Percentiles rank a stretch among this genome's conserved stretches.
Evolutionary conservation across 2,888 invertebrate species (phyloP).

Genomic region (Lycophotia porphyrea): DNA sequence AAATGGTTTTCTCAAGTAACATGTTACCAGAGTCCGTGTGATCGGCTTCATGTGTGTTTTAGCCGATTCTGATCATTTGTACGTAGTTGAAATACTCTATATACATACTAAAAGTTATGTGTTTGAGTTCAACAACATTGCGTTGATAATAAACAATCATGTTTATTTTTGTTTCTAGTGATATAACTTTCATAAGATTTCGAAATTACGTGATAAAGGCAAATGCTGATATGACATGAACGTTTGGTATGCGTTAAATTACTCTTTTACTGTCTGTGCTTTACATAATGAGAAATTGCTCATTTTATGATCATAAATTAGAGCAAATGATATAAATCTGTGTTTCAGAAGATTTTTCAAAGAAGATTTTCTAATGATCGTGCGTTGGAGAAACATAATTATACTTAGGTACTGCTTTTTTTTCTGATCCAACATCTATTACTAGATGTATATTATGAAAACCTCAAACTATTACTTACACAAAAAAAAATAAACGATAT

Average conservation of each 20-base stretch:
- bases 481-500: neutral
- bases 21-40: neutral
- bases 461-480: neutral
- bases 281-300: constrained; percentile 37
- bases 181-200: constrained; percentile 58
- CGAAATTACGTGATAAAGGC: constrained; percentile 34
- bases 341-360: too few relatives aligned
- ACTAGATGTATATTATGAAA: neutral
- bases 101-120: neutral
- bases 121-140: constrained; percentile 69
- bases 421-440: neutral
- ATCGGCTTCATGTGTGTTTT: neutral
- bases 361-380: neutral
- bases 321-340: constrained; percentile 9
- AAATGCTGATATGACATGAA: constrained; percentile 34
- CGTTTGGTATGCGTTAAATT: constrained; percentile 34
- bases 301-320: constrained; percentile 7
- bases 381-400: neutral
- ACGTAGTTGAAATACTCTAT: neutral
- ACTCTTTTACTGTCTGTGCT: constrained; percentile 6
- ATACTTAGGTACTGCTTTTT: neutral
- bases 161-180: constrained; percentile 27
- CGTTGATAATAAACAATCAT: constrained; percentile 46
- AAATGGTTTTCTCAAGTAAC: neutral
- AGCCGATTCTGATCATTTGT: neutral